Conservation (phyloP, 2,797 vertebrate genomes). For the Denticeps clupeoides region DNA sequence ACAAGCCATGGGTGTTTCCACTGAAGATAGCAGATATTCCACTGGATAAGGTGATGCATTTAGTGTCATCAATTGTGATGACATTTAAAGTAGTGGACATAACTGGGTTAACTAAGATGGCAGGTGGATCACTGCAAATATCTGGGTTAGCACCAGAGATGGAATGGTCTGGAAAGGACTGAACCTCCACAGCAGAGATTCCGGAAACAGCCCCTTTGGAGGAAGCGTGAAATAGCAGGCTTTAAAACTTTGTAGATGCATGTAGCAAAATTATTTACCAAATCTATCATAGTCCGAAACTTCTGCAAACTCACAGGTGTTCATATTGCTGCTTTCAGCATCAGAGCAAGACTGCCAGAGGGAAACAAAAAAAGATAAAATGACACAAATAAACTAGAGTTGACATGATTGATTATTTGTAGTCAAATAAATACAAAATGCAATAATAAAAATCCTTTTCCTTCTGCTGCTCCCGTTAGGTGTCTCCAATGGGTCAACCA, state of each 20-base stretch:
- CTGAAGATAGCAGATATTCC: not conserved
- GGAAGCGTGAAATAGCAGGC: not conserved
- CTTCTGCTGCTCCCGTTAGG: too few species aligned
- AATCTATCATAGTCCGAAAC: conserved; percentile 6
- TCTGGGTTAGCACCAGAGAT: not conserved
- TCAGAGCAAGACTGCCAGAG: conserved; percentile 12
- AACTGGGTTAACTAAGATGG: not conserved
- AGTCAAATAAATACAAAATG: too few species aligned
- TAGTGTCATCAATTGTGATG: not conserved
- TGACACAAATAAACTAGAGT: too few species aligned
- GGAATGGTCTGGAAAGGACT: not conserved
- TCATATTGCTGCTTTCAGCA: not conserved
- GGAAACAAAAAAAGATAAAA: conserved; percentile 4
- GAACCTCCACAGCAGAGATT: not conserved
- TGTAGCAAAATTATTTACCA: conserved; percentile 9
- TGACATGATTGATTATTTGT: too few species aligned
- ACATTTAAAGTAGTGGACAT: not conserved
- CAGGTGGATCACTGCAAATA: not conserved
- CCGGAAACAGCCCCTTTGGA: conserved; percentile 1
- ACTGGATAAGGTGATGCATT: not conserved
- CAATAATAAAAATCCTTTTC: too few species aligned
- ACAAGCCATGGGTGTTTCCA: not conserved
- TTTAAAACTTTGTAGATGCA: conserved; percentile 4
- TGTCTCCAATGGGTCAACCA: too few species aligned
- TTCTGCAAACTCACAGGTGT: not conserved